Base-by-base conservation (phyloP, 2,113 vertebrate species). In the Alosa alosa region DNA sequence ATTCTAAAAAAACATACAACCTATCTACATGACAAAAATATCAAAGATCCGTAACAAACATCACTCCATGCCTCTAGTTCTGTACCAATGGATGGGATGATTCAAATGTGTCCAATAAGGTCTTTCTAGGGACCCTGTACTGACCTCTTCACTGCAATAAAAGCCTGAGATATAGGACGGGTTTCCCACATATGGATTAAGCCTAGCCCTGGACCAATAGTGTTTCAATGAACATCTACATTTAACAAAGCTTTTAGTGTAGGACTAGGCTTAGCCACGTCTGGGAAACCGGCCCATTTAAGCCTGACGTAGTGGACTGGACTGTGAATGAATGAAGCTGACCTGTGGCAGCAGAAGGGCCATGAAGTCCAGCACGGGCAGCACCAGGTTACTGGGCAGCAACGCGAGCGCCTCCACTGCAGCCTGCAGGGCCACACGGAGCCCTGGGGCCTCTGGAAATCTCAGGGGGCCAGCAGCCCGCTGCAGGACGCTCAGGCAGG, bases 281-380 rank as follows among this genome's bases (percentile, higher is more conserved):
- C 13, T 52, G 13, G 13, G 50, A 17, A 17, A 52, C 50, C 3
- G 13, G 50, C 50, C 4, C 55, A 22, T 7, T 0, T 0, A 60
- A 60, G 18, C 55, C 55, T 60, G 4, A 20, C 6, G 18, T 60
- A 22, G 55, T 60, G 55, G 55, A 60, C 10, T 78, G 72, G 41
- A 44, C 41, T 44, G 31, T 75, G 31, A 49, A 41, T 11, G 81
- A 55, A n/a, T 82, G 5, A 72, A 31, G 83, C 92, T 93, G 88
- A 99, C 98, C 95, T 96, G 94, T 81, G 97, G 96, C 89, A 97
- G 90, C 75, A 95, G 87, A 13, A 94, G 83, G 87, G 94, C 94
- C 96, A 98, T 96, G 89, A 96, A 99, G 82, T 91, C 88, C 0
- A 99, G 94, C 17, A 98, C 96, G 3, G 98, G 96, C 52, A 96